phyloP scores from a whole-genome alignment of 2,113 vertebrate species.

The Crocuta crocuta region DNA sequence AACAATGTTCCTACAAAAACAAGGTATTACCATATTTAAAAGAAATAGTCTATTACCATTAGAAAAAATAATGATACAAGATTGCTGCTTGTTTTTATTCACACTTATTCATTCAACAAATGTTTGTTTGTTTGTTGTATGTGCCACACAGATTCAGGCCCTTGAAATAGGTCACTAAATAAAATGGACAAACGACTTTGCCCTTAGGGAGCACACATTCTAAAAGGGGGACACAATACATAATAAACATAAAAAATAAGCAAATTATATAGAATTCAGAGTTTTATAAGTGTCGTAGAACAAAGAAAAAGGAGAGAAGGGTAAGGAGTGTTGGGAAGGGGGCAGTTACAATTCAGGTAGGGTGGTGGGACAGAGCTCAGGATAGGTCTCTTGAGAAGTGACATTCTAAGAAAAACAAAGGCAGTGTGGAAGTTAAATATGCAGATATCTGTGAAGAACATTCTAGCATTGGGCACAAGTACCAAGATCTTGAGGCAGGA shows the following conservation, averaged over 20 bases:
- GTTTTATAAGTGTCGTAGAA: neutral
- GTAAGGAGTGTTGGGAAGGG: neutral
- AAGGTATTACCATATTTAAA: neutral
- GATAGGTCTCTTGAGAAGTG: neutral
- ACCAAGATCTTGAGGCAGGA: neutral
- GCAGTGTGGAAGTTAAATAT: neutral
- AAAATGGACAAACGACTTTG: neutral
- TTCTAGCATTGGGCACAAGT: neutral
- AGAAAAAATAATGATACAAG: neutral
- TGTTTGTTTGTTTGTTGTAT: neutral
- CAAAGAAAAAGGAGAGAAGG: neutral
- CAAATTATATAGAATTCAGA: neutral
- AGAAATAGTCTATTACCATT: neutral
- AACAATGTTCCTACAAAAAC: neutral
- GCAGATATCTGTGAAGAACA: neutral
- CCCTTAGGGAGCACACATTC: neutral
- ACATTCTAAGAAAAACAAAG: neutral
- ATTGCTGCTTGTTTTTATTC: neutral
- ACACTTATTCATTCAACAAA: neutral
- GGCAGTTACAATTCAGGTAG: neutral
- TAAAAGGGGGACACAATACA: neutral
- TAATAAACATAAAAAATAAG: neutral
- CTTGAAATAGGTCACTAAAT: neutral
- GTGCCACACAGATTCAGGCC: neutral
- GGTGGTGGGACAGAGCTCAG: neutral